Percentiles rank a stretch among this genome's conserved stretches.
These are phyloP conservation scores for Malurus splendens DNA, from an alignment of 2,797 vertebrate species.

Conservation along the genomic window DNA sequence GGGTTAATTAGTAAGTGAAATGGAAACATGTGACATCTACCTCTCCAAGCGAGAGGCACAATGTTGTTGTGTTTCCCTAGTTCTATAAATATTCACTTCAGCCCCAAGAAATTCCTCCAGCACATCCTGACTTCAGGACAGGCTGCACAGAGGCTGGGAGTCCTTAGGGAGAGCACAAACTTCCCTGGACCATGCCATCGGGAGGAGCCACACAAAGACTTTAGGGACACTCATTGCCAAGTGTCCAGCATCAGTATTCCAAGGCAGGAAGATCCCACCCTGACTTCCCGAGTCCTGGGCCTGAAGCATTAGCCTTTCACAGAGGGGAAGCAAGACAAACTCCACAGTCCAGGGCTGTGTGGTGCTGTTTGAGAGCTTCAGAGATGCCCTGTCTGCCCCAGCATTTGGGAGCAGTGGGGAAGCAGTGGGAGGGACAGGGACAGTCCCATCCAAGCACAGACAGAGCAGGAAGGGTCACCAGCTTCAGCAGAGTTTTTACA, in stretches of 20 bases:
- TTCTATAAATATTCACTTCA: not conserved
- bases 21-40: not conserved
- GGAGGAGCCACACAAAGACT: not conserved
- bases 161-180: not conserved
- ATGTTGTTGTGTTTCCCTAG: not conserved
- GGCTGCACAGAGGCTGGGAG: not conserved
- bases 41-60: not conserved
- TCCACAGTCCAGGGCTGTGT: accelerated
- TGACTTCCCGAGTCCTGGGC: not conserved
- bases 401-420: not conserved
- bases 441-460: not conserved
- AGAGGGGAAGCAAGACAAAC: not conserved
- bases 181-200: not conserved
- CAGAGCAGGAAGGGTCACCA: accelerated
- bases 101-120: not conserved
- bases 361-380: not conserved
- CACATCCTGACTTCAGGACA: not conserved
- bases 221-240: not conserved
- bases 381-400: not conserved
- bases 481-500: not conserved
- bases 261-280: not conserved
- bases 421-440: not conserved
- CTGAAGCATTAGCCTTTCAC: not conserved
- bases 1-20: not conserved
- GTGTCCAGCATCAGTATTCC: not conserved